Conservation (phyloP, 2,113 vertebrate species). For the Struthio camelus region DNA sequence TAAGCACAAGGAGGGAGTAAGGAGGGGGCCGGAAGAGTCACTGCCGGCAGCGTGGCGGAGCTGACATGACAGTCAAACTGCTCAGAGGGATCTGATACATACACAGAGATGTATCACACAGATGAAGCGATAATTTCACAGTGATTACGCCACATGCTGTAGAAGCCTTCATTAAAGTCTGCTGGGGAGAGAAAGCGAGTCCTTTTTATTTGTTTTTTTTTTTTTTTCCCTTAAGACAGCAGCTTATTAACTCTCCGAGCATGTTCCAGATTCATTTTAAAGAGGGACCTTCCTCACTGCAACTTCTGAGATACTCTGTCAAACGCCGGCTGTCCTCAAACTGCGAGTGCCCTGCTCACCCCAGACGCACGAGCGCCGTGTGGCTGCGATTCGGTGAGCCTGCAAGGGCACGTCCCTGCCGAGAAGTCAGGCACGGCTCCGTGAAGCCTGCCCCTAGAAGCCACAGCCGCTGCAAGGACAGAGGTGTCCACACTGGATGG, state of each 20-base stretch:
- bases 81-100: constrained; percentile 10
- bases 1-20: not conserved
- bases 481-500: not conserved
- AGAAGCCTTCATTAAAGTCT: constrained; percentile 50
- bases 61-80: not conserved
- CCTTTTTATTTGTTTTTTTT: not conserved
- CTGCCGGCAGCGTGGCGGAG: not conserved
- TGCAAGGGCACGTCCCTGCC: not conserved
- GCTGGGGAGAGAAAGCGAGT: not conserved
- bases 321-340: not conserved
- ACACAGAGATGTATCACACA: constrained; percentile 29
- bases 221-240: not conserved
- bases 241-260: not conserved
- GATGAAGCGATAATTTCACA: constrained; percentile 60
- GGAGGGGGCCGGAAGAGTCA: not conserved
- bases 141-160: constrained; percentile 45
- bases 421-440: not conserved
- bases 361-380: not conserved
- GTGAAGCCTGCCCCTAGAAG: not conserved
- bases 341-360: not conserved
- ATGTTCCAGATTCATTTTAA: not conserved
- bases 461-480: not conserved
- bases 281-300: not conserved
- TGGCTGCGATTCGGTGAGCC: not conserved
- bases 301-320: not conserved